These are phyloP conservation scores for Sarcophaga variegata DNA, from an alignment of 2,888 invertebrate genomes.

Conservation along the genomic window DNA sequence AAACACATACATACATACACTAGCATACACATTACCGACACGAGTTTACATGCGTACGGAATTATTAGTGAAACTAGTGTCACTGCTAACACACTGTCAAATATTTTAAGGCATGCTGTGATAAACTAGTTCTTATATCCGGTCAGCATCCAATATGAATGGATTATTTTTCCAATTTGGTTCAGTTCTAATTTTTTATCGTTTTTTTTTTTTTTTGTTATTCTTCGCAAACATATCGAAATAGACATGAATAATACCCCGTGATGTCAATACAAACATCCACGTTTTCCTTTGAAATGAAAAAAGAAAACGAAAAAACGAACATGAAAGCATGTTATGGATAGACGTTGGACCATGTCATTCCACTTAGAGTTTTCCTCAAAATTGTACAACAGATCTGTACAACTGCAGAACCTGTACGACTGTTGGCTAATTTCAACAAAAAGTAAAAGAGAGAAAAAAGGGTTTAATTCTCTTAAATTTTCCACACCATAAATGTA, in stretches of 20 bases:
- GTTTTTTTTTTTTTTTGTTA: slow-evolving; percentile 20
- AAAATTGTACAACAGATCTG: slow-evolving; percentile 40
- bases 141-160: slow-evolving; percentile 35
- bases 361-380: slow-evolving; percentile 22
- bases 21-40: slow-evolving; percentile 1
- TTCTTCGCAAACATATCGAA: slow-evolving; percentile 28
- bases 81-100: slow-evolving; percentile 48
- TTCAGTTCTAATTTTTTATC: background rate
- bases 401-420: slow-evolving; percentile 36
- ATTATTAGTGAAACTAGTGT: slow-evolving; percentile 56
- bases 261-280: background rate
- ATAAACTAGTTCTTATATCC: slow-evolving; percentile 59
- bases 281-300: background rate
- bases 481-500: background rate
- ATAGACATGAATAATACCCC: background rate
- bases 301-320: slow-evolving; percentile 6
- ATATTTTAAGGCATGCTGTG: slow-evolving; percentile 52
- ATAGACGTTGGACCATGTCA: slow-evolving; percentile 28
- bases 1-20: background rate
- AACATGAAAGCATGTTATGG: background rate
- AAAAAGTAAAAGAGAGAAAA: background rate
- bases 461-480: slow-evolving; percentile 26
- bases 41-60: slow-evolving; percentile 14
- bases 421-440: slow-evolving; percentile 32
- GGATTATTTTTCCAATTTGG: slow-evolving; percentile 35